Evolutionary conservation across 37 sponge, comb jelly and placozoan genomes (phyloP).

Genomic region (Lycopodina hypogea): DNA sequence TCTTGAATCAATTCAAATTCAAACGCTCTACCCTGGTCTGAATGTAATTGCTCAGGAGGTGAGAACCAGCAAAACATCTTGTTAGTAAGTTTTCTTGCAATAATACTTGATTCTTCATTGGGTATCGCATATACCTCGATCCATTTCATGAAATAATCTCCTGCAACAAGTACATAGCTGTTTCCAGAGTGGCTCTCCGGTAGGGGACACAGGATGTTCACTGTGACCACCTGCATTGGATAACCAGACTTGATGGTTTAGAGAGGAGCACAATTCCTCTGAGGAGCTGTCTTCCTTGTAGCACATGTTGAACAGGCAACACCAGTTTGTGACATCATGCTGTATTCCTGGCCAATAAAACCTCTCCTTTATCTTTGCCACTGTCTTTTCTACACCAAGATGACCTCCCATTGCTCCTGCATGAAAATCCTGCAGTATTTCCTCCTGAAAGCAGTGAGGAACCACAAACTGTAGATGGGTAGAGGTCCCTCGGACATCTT

Average conservation of each 20-base stretch:
- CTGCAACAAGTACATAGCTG: too few species aligned
- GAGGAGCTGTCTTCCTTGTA: too few species aligned
- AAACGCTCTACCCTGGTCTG: conserved; percentile 35
- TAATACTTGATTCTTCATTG: conserved; percentile 47
- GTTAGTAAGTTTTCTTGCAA: conserved; percentile 37
- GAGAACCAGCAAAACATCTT: too few species aligned
- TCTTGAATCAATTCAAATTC: conserved; percentile 29
- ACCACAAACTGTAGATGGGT: conserved; percentile 30
- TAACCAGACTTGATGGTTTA: too few species aligned
- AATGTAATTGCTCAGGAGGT: too few species aligned
- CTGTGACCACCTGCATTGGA: conserved; percentile 36
- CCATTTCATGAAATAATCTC: conserved; percentile 54
- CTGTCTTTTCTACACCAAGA: too few species aligned
- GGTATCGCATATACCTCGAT: conserved; percentile 56
- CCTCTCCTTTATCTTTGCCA: too few species aligned
- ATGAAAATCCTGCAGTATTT: too few species aligned
- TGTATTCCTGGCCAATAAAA: too few species aligned
- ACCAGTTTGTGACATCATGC: conserved; percentile 32
- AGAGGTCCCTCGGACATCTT: background rate
- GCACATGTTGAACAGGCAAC: too few species aligned
- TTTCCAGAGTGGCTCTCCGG: conserved; percentile 30
- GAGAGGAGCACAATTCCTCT: too few species aligned
- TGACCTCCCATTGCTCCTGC: too few species aligned
- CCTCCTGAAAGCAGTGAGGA: background rate
- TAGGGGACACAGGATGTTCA: conserved; percentile 51